Base-by-base conservation (phyloP, 1,140 invertebrate species). In the Pseudomyrmex dendroicus region DNA sequence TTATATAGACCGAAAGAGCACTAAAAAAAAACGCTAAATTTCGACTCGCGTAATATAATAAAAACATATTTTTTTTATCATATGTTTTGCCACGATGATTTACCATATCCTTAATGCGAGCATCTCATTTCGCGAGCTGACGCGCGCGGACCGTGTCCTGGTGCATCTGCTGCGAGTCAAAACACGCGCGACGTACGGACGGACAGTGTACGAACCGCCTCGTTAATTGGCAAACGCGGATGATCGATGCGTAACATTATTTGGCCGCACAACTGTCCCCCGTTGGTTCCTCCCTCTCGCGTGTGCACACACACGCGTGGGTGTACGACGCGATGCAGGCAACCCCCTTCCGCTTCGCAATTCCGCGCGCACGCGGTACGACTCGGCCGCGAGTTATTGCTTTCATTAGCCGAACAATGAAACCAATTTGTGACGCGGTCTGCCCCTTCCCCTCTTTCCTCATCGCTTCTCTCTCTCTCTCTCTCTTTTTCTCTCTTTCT, bases 371-470 rank as follows among this genome's bases (percentile, higher is more conserved):
- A 84, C 78, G 76, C 73, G 77, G 73, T 84, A 87, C 56, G 64
- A 73, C 54, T 62, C 77, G 64, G 17, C 72, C 82, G 86, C 89
- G 88, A 91, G 89, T 92, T 92, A 92, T 93, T 87, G 89, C 90
- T 90, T 93, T 92, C 92, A 91, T 93, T 93, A 92, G 83, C 74
- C 85, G 91, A 92, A 93, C 91, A 92, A 93, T 92, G 91, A 91
- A 90, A 92, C 89, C 89, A 89, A 93, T 93, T 93, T 92, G 91
- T 90, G 84, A 89, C 89, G 80, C 82, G 88, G 82, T 70, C 48
- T 48, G 9, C 35, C 20, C 57, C 63, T 48, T 54, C 52, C 35
- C 25, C 35, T 17, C 13, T n/a, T 20, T 22, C 3, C 17, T 61
- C 62, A 17, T 78, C 63, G 5, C 1, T 54, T 22, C 48, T 61